These are phyloP conservation scores for Patella depressa DNA, from an alignment of 2,888 invertebrate genomes.

Conservation along the genomic window DNA sequence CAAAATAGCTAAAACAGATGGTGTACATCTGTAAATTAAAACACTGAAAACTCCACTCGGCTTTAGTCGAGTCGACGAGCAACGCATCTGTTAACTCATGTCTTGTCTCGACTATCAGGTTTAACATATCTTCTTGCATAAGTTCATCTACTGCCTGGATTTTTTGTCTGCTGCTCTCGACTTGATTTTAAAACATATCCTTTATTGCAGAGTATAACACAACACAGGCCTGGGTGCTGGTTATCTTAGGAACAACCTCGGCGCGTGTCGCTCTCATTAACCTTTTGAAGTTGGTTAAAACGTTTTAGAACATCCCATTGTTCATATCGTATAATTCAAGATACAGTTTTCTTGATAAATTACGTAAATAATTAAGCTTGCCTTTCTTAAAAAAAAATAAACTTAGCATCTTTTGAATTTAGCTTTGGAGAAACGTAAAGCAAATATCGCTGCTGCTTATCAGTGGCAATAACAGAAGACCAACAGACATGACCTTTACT, in stretches of 20 bases:
- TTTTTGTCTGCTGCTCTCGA: too few relatives aligned
- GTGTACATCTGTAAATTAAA: conserved; percentile 9
- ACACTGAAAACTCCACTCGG: background rate
- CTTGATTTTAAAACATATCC: background rate
- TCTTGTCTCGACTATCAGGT: background rate
- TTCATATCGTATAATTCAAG: too few relatives aligned
- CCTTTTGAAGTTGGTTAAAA: background rate
- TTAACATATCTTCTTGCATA: conserved; percentile 2
- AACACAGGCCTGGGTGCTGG: background rate
- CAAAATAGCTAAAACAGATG: conserved; percentile 7
- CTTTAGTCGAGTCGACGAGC: background rate
- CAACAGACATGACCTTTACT: too few relatives aligned
- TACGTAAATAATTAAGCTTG: too few relatives aligned
- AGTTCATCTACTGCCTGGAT: background rate
- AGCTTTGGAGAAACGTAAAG: too few relatives aligned
- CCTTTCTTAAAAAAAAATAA: too few relatives aligned
- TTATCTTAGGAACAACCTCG: background rate
- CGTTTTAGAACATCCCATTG: background rate
- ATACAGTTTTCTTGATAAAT: too few relatives aligned
- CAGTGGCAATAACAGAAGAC: too few relatives aligned
- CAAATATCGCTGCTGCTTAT: too few relatives aligned
- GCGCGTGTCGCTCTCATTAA: background rate
- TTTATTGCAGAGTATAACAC: background rate
- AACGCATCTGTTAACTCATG: background rate
- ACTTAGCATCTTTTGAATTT: too few relatives aligned